Evolutionary conservation across 2,113 vertebrate genomes (phyloP), one percentile per base, ranked within the genome.

Genomic region (Noturus placidus): DNA sequence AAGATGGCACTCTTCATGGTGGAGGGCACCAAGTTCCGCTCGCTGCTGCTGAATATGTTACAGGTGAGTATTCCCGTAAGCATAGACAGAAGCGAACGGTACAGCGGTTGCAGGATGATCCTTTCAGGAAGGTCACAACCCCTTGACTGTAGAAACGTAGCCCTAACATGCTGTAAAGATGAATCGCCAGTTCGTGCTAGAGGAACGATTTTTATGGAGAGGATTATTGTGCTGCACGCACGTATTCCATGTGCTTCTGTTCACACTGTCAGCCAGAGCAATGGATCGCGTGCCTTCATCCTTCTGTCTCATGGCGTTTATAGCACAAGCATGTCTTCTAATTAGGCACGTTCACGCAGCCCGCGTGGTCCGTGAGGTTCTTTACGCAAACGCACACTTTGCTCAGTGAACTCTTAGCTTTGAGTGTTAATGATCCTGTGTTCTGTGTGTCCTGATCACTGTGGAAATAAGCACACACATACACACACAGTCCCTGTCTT

Each of bases 1-100:
- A 99, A 97, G 95, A 99, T 99, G 98, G 97, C 98, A 0, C 95
- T 98, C 70, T 99, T 99, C 94, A 99, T 99, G 97, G 98, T 99
- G 92, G 97, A 99, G 91, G 98, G 98, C 82, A 99, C 98, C 93
- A 99, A 99, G 92, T 99, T 99, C 92, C 95, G 98, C 84, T 99
- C 98, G 15, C 94, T 99, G 78, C 96, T 99, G 5, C 98, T 99
- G 93, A 99, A 99, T 93, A 96, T 97, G 97, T 93, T 99, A n/a
- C 98, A 99, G 97, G 98, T 99, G 67, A 92, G 91, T 82, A 61
- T 25, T 77, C 30, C 46, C 61, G 13, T 77, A 46, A 83, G n/a
- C 13, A 33, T n/a, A 1, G 15, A 67, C 14, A 17, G 0, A 35
- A 35, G 61, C 8, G 61, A 27, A 20, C 56, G 54, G 74, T 0